Evolutionary conservation across 92 coral and sea anemone genomes (phyloP), one percentile per base, ranked within the genome.

Genomic region (Porites evermanni): DNA sequence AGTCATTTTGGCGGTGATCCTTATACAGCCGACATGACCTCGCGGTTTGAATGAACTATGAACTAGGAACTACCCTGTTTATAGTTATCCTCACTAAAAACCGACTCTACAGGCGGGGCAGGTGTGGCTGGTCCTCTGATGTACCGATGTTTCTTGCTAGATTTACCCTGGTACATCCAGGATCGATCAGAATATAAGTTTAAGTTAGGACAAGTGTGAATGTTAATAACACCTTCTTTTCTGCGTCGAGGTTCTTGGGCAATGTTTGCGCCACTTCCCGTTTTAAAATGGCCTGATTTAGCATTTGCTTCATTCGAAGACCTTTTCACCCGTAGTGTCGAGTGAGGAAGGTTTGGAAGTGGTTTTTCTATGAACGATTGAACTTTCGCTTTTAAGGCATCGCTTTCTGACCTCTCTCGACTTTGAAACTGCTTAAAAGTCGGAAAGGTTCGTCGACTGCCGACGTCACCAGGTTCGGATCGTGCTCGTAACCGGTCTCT

Each of bases 161-260:
- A 70, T 23, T 82, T 67, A 64, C 90, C 98, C 87, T 85, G 95
- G 77, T 94, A 94, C 86, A 90, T 75, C 98, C 98, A 94, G 14
- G 95, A 90, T 59, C 84, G 86, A 74, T 94, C 95, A 4, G 86
- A 51, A 10, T 80, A 92, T 65, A 91, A 54, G 79, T 94, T 94
- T 76, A 89, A 61, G 56, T 72, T 89, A 1, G 95, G 95, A 64
- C 98, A 94, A 8, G 95, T 92, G 77, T 94, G 98, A 9, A 92
- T 65, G 29, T 94, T 94, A 0, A 94, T 88, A 2, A 87, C 74
- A 20, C 92, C 98, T 8, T 63, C 84, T 58, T 76, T 86, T 67
- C 77, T 89, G 54, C 85, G 88, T 7, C 98, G 87, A 8, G 81
- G 77, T 52, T 56, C 74, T 13, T 58, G 89, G 32, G 58, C 67